Evolutionary conservation across 1,140 invertebrate genomes (phyloP).

Genomic region (Atta colombica): DNA sequence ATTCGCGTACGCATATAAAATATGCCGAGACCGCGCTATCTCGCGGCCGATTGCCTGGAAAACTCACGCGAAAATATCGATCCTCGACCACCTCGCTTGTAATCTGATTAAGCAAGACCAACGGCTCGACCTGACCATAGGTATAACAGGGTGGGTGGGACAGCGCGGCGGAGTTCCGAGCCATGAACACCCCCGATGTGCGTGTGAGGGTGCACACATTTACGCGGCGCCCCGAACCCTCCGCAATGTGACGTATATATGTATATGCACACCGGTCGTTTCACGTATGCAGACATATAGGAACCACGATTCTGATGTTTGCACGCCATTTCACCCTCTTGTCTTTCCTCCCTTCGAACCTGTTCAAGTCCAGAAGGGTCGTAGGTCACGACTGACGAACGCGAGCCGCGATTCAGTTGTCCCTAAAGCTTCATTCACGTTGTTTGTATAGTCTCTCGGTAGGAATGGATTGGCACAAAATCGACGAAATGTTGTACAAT

Average conservation of each 20-base stretch:
- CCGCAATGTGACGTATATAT: slow-evolving; percentile 46
- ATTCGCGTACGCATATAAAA: slow-evolving; percentile 79
- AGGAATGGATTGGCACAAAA: neutral
- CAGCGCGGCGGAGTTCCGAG: slow-evolving; percentile 53
- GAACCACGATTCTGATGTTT: slow-evolving; percentile 64
- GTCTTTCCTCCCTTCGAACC: slow-evolving; percentile 20
- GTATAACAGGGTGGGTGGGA: slow-evolving; percentile 62
- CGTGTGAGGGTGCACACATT: slow-evolving; percentile 28
- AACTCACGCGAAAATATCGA: slow-evolving; percentile 86
- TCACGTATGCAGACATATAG: slow-evolving; percentile 53
- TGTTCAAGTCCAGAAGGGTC: slow-evolving; percentile 20
- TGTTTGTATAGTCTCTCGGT: neutral
- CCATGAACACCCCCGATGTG: slow-evolving; percentile 32
- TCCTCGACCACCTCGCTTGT: slow-evolving; percentile 72
- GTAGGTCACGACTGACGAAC: slow-evolving; percentile 22
- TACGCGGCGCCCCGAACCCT: slow-evolving; percentile 52
- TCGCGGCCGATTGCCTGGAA: slow-evolving; percentile 83
- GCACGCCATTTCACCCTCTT: slow-evolving; percentile 43
- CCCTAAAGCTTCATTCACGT: slow-evolving; percentile 28
- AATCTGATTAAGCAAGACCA: slow-evolving; percentile 80
- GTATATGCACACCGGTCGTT: slow-evolving; percentile 55
- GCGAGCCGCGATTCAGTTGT: slow-evolving; percentile 21
- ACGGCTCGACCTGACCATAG: slow-evolving; percentile 75
- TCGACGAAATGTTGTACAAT: neutral
- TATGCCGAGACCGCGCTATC: slow-evolving; percentile 82